Conservation (phyloP, 2,797 vertebrate genomes). For the Simalia tracyae region DNA sequence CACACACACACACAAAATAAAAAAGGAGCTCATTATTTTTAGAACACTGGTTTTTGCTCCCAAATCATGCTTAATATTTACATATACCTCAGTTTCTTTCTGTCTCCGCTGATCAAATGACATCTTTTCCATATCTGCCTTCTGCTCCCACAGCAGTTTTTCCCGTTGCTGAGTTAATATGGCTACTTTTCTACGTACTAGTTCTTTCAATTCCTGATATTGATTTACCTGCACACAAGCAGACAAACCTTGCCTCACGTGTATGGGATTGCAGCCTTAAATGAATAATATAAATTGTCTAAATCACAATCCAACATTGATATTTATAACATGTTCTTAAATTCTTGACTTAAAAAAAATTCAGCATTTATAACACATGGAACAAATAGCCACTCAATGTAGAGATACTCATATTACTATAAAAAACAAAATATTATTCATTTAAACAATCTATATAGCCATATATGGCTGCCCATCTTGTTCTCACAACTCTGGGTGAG, state of each 20-base stretch:
- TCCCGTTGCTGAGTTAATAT: conserved; percentile 81
- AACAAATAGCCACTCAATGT: background rate
- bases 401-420: too few species aligned
- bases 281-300: background rate
- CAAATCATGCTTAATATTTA: background rate
- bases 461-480: too few species aligned
- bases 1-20: background rate
- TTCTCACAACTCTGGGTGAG: too few species aligned
- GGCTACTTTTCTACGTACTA: conserved; percentile 79
- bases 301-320: background rate
- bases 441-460: too few species aligned
- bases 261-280: background rate
- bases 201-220: conserved; percentile 87
- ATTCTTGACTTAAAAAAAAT: background rate
- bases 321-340: background rate
- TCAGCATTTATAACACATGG: background rate
- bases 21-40: background rate
- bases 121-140: conserved; percentile 80
- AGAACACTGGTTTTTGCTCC: background rate
- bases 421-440: too few species aligned
- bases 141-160: conserved; percentile 85
- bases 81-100: conserved; percentile 83
- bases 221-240: conserved; percentile 73
- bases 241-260: conserved; percentile 20
- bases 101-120: conserved; percentile 81